These are phyloP conservation scores for Drosophila fungiperda DNA, from an alignment of 2,888 invertebrate species.

Conservation along the genomic window DNA sequence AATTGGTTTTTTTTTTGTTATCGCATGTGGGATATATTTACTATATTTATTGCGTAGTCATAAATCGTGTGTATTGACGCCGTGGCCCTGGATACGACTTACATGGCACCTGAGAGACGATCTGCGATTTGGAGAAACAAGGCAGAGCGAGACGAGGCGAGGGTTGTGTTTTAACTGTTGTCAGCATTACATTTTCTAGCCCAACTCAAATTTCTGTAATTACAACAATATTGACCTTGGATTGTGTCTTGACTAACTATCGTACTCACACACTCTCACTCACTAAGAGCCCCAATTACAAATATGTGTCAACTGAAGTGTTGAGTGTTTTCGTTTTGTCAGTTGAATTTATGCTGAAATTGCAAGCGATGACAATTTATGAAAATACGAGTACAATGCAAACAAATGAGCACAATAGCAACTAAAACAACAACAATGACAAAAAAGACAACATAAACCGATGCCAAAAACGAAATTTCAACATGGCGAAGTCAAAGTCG, in stretches of 20 bases:
- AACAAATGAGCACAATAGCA: constrained; percentile 26
- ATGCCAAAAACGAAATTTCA: constrained; percentile 48
- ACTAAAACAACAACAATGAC: constrained; percentile 9
- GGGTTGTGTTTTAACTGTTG: constrained; percentile 8
- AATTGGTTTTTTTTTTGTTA: constrained; percentile 19
- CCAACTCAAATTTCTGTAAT: constrained; percentile 11
- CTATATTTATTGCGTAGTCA: constrained; percentile 23
- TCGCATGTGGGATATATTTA: constrained; percentile 37
- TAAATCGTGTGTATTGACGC: constrained; percentile 44
- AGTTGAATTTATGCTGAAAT: constrained; percentile 71
- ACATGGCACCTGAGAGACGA: constrained; percentile 3
- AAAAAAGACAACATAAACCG: constrained; percentile 41
- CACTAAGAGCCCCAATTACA: constrained; percentile 22
- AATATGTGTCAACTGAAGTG: constrained; percentile 61
- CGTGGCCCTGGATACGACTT: constrained; percentile 33
- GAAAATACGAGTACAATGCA: constrained; percentile 40
- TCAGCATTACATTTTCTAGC: constrained; percentile 23
- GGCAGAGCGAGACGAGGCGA: no score
- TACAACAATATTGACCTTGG: constrained; percentile 35
- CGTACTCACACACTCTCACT: constrained; percentile 1
- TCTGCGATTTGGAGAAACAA: neutral
- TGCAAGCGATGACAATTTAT: constrained; percentile 56
- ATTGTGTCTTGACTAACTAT: constrained; percentile 3
- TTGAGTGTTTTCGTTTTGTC: constrained; percentile 42
- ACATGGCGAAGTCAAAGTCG: constrained; percentile 47